Evolutionary conservation across 2,888 invertebrate species (phyloP).

Genomic region (Eudasyphora cyanicolor): DNA sequence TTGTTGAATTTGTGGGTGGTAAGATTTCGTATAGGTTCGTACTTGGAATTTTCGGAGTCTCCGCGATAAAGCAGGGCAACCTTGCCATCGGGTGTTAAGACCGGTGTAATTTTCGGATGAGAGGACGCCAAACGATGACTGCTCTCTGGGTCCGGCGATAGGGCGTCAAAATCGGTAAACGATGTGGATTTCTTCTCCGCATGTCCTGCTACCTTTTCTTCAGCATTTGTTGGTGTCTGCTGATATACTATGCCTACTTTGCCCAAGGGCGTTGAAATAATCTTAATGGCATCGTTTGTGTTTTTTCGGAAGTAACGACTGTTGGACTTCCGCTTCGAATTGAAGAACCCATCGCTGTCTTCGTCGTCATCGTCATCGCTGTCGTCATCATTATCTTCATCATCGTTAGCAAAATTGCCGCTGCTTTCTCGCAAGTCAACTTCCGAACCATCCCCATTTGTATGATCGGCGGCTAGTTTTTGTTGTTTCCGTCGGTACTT

Average conservation of each 20-base stretch:
- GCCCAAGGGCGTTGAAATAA: conserved; percentile 80
- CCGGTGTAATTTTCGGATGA: conserved; percentile 80
- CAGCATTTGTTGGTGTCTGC: conserved; percentile 74
- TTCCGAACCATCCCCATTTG: conserved; percentile 67
- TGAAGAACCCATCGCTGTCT: conserved; percentile 74
- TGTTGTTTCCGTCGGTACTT: conserved; percentile 71
- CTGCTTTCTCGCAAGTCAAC: conserved; percentile 77
- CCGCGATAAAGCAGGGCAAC: conserved; percentile 80
- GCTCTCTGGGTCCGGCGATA: conserved; percentile 79
- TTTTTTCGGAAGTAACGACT: conserved; percentile 79
- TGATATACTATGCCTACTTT: conserved; percentile 81
- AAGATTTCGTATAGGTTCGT: conserved; percentile 80
- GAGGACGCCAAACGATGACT: conserved; percentile 79
- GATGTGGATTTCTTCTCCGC: conserved; percentile 71
- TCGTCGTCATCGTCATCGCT: conserved; percentile 74
- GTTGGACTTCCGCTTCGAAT: conserved; percentile 74
- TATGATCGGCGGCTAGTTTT: conserved; percentile 71
- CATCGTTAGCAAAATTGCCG: conserved; percentile 78
- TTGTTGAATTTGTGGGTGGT: conserved; percentile 78
- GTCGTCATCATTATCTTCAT: conserved; percentile 77
- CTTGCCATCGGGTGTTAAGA: conserved; percentile 81
- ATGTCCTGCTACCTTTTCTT: conserved; percentile 59
- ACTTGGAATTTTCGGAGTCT: conserved; percentile 80
- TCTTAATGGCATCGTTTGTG: conserved; percentile 80
- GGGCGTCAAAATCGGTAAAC: conserved; percentile 78